Conservation (phyloP, 2,888 invertebrate species). For the Agrotis puta region DNA sequence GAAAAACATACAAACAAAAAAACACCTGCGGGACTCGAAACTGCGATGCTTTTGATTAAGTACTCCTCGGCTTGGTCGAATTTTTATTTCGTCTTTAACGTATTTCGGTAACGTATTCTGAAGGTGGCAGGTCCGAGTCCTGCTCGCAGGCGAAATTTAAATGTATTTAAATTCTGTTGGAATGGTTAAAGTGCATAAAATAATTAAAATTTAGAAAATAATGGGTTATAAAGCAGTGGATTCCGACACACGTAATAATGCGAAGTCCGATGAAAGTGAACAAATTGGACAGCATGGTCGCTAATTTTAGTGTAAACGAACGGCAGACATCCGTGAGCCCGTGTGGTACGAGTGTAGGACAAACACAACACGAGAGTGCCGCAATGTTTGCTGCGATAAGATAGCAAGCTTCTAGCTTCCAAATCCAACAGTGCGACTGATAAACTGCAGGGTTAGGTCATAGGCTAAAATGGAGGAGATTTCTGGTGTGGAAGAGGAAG, state of each 20-base stretch:
- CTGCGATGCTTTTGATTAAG: no score
- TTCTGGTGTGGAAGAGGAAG: not conserved
- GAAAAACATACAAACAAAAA: no score
- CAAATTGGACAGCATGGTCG: slow-evolving; percentile 11
- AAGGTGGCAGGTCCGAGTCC: no score
- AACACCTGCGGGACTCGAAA: no score
- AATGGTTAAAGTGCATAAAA: no score
- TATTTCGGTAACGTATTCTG: no score
- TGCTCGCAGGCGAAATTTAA: no score
- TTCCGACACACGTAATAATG: not conserved
- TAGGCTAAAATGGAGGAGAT: not conserved
- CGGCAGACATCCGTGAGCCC: slow-evolving; percentile 18
- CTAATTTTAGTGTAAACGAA: slow-evolving; percentile 24
- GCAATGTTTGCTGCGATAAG: slow-evolving; percentile 32
- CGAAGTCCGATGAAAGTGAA: slow-evolving; percentile 24
- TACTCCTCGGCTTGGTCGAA: no score
- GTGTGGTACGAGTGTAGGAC: not conserved
- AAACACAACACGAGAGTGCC: slow-evolving; percentile 19
- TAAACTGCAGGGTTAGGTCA: not conserved
- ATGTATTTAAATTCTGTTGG: no score
- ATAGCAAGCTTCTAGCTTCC: slow-evolving; percentile 24
- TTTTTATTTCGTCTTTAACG: no score
- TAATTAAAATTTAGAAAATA: not conserved
- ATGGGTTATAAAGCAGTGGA: not conserved
- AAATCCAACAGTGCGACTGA: not conserved